A percentile compares a stretch with the other conserved stretches of the same genome.
Evolutionary conservation across 1,140 invertebrate genomes (phyloP).

Genomic region (Oncopeltus fasciatus): DNA sequence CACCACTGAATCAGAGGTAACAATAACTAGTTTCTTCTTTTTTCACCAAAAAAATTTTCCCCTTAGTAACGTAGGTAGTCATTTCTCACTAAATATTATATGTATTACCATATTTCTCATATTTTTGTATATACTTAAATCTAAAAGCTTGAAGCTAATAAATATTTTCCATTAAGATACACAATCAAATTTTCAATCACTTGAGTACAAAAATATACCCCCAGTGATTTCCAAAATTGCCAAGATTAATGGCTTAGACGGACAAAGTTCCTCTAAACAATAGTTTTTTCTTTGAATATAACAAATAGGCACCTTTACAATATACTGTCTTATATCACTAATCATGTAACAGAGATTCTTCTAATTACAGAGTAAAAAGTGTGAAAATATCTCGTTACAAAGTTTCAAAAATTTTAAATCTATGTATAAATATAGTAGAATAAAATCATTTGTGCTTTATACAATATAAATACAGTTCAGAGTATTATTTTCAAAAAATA

Average conservation of each 20-base stretch:
- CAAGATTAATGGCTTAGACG: not conserved
- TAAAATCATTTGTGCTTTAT: slow-evolving; percentile 17
- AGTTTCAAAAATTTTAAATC: slow-evolving; percentile 14
- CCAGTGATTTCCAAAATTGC: not conserved
- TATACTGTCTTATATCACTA: slow-evolving; percentile 9
- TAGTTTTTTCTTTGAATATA: slow-evolving; percentile 2
- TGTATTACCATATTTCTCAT: too few relatives aligned
- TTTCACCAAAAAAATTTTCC: too few relatives aligned
- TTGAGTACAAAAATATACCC: not conserved
- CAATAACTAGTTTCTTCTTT: too few relatives aligned
- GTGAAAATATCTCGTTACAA: slow-evolving; percentile 17
- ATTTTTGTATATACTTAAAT: not conserved
- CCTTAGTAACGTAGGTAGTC: too few relatives aligned
- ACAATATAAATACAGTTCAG: slow-evolving; percentile 10
- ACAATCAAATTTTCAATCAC: not conserved
- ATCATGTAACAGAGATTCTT: not conserved
- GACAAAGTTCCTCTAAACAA: not conserved
- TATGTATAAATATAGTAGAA: slow-evolving; percentile 11
- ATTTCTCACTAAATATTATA: too few relatives aligned
- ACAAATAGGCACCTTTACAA: slow-evolving; percentile 15
- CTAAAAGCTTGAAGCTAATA: slow-evolving; percentile 3
- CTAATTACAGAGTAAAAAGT: slow-evolving; percentile 15
- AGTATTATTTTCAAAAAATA: too few relatives aligned
- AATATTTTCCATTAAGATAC: not conserved
- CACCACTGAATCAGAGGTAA: too few relatives aligned